phyloP scores from a whole-genome alignment of 2,113 vertebrate genomes.

The Chionis minor region DNA sequence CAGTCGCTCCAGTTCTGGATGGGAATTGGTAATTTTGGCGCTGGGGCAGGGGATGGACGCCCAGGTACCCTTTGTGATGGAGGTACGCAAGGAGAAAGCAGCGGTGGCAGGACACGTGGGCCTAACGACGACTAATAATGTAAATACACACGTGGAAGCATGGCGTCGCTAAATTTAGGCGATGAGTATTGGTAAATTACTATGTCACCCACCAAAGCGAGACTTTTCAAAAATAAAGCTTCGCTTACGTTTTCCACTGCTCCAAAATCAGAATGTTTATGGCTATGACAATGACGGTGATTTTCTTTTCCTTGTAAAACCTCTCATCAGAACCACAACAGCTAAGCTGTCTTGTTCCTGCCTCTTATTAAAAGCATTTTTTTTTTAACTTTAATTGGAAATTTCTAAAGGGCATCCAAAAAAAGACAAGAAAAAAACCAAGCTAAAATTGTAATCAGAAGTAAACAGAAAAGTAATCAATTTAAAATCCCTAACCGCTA shows the following conservation, averaged over 20 bases:
- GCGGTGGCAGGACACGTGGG: background rate
- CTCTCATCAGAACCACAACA: background rate
- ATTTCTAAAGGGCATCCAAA: background rate
- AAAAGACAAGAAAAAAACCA: background rate
- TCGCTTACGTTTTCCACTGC: background rate
- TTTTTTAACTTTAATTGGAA: background rate
- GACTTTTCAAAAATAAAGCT: background rate
- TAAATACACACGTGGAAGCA: background rate
- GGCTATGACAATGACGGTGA: background rate
- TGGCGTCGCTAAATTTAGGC: background rate
- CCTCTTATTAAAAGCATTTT: background rate
- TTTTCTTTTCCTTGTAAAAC: background rate
- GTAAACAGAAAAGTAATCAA: background rate
- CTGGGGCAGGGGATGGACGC: fast-evolving
- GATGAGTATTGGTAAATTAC: background rate
- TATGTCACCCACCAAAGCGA: background rate
- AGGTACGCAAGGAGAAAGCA: background rate
- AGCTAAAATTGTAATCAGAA: conserved; percentile 19
- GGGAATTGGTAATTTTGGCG: background rate
- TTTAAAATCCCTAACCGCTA: background rate
- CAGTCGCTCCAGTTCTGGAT: background rate
- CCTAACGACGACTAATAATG: background rate
- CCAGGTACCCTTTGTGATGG: background rate
- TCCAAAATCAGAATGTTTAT: background rate
- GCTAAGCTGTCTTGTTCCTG: background rate